A percentile compares a stretch with the other conserved stretches of the same genome.
Evolutionary conservation across 1,140 invertebrate species (phyloP).

Genomic region (Sinella curviseta): DNA sequence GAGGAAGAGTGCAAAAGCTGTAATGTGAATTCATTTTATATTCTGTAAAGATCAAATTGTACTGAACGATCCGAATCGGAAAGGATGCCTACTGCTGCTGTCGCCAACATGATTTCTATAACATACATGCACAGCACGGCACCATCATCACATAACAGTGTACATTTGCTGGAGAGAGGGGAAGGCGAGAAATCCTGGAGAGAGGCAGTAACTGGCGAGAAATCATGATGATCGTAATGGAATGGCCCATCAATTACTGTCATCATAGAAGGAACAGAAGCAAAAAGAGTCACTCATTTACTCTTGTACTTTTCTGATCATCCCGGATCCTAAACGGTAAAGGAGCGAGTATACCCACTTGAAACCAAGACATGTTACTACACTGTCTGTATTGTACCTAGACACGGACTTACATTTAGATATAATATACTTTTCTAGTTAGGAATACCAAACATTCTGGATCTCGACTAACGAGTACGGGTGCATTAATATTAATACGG

Average conservation of each 20-base stretch:
- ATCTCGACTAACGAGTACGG: too few relatives aligned
- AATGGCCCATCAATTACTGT: constrained; percentile 45
- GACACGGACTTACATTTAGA: neutral
- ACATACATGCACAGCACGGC: neutral
- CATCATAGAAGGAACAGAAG: constrained; percentile 31
- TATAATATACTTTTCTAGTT: too few relatives aligned
- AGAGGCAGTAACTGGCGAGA: constrained; percentile 22
- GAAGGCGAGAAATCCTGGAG: constrained; percentile 25
- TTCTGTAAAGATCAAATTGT: constrained; percentile 9
- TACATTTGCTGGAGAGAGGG: neutral
- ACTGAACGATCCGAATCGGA: constrained; percentile 1
- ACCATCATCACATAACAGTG: neutral
- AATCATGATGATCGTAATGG: constrained; percentile 26
- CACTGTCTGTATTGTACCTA: neutral
- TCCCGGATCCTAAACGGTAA: too few relatives aligned
- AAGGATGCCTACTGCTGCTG: neutral
- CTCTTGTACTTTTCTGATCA: neutral
- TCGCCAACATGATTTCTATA: constrained; percentile 15
- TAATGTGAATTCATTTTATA: too few relatives aligned
- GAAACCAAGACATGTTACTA: neutral
- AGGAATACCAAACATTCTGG: too few relatives aligned
- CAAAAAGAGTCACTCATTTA: neutral
- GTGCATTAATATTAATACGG: too few relatives aligned
- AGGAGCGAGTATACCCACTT: too few relatives aligned
- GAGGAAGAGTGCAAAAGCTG: too few relatives aligned